These are phyloP conservation scores for Papilio elwesi DNA, from an alignment of 2,888 invertebrate species.

Conservation along the genomic window DNA sequence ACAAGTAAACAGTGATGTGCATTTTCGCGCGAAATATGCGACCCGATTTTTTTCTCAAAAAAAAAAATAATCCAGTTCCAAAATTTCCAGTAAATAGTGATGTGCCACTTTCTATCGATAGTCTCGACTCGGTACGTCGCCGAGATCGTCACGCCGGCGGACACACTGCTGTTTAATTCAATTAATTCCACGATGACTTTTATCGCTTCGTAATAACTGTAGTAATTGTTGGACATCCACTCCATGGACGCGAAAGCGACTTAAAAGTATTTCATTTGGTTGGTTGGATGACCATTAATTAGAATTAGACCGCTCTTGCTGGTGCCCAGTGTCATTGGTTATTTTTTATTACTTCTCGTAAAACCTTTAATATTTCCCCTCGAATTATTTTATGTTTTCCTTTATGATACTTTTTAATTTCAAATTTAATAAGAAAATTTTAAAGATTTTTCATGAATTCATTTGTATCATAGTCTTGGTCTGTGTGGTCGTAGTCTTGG, in stretches of 20 bases:
- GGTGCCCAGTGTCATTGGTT: neutral
- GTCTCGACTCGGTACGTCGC: conserved; percentile 22
- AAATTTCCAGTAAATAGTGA: conserved; percentile 27
- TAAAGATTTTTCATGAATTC: too few species aligned
- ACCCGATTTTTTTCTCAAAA: too few species aligned
- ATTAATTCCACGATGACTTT: conserved; percentile 20
- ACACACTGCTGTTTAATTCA: conserved; percentile 1
- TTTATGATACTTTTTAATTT: too few species aligned
- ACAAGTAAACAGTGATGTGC: conserved; percentile 32
- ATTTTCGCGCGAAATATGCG: too few species aligned
- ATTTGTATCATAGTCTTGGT: too few species aligned
- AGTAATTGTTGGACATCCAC: conserved; percentile 5
- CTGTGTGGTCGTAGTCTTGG: too few species aligned
- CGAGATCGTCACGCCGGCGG: conserved; percentile 17
- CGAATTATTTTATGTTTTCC: too few species aligned
- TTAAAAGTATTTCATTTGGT: conserved; percentile 27
- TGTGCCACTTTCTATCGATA: conserved; percentile 35
- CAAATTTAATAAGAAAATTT: too few species aligned
- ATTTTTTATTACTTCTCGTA: too few species aligned
- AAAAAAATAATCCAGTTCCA: too few species aligned
- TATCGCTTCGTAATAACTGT: conserved; percentile 12
- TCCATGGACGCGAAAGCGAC: conserved; percentile 33
- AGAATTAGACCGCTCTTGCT: conserved; percentile 3
- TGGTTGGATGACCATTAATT: conserved; percentile 20
- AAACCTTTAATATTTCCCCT: too few species aligned